These are phyloP conservation scores for Rhopalosiphum maidis DNA, from an alignment of 1,140 invertebrate species.

Conservation along the genomic window DNA sequence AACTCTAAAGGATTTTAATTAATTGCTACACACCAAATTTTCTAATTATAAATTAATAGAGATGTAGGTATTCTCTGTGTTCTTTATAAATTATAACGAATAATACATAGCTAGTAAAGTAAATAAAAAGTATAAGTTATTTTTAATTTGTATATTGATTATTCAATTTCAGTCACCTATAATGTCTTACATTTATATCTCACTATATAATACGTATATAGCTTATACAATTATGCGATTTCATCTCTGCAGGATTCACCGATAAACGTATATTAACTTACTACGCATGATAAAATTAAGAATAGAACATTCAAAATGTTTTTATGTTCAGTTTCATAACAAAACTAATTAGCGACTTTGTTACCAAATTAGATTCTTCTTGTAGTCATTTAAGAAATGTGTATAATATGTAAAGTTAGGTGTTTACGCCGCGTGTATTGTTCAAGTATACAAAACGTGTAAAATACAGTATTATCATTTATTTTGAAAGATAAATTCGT, in stretches of 20 bases:
- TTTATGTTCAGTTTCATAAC: neutral
- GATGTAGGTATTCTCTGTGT: neutral
- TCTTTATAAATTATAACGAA: neutral
- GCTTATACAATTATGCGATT: neutral
- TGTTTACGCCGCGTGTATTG: neutral
- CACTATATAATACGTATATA: neutral
- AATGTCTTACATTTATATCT: neutral
- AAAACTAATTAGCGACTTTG: neutral
- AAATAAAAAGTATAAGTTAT: neutral
- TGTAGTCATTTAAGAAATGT: neutral
- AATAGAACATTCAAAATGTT: neutral
- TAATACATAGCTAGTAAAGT: too few species aligned
- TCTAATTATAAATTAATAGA: neutral
- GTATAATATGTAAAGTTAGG: neutral
- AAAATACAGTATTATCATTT: neutral
- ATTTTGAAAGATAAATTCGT: neutral
- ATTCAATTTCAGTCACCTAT: neutral
- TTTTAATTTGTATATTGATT: neutral
- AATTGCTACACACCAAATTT: neutral
- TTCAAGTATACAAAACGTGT: neutral
- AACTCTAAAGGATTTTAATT: neutral
- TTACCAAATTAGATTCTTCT: neutral
- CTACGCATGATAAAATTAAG: neutral
- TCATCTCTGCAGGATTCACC: neutral
- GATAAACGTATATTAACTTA: neutral